These are phyloP conservation scores for Xiphophorus hellerii DNA, from an alignment of 2,113 vertebrate genomes.

Conservation along the genomic window DNA sequence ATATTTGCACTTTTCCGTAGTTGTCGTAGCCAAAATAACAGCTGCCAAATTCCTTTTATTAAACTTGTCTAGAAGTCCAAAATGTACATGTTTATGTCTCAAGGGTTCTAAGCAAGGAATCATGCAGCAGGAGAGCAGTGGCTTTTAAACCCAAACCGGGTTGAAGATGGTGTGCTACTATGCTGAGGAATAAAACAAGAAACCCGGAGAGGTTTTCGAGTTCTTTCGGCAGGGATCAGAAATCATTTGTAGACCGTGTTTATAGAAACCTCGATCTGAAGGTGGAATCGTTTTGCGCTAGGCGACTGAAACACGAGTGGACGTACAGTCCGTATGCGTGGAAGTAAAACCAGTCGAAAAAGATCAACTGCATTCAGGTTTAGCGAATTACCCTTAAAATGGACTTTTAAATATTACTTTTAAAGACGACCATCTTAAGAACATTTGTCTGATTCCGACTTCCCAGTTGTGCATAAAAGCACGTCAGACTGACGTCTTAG, in stretches of 20 bases:
- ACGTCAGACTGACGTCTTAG: slow-evolving; percentile 35
- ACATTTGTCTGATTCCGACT: slow-evolving; percentile 32
- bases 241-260: slow-evolving; percentile 15
- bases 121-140: background rate
- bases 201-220: slow-evolving; percentile 13
- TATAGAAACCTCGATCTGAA: slow-evolving; percentile 31
- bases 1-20: slow-evolving; percentile 64
- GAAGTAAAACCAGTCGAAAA: slow-evolving; percentile 11
- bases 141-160: background rate
- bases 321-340: slow-evolving; percentile 23
- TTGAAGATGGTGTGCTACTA: background rate
- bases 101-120: slow-evolving; percentile 15
- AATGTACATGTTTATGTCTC: slow-evolving; percentile 34
- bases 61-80: slow-evolving; percentile 52
- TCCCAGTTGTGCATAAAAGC: slow-evolving; percentile 41
- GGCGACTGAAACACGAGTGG: slow-evolving; percentile 4
- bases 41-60: slow-evolving; percentile 60
- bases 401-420: background rate
- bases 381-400: background rate
- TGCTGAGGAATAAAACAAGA: slow-evolving; percentile 1
- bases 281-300: slow-evolving; percentile 23
- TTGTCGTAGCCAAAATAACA: slow-evolving; percentile 60
- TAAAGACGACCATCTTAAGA: slow-evolving; percentile 20
- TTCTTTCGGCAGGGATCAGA: slow-evolving; percentile 14
- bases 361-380: slow-evolving; percentile 19